Evolutionary conservation across 2,888 invertebrate species (phyloP), one percentile per base, ranked within the genome.

Genomic region (Nematopogon swammerdamellus): DNA sequence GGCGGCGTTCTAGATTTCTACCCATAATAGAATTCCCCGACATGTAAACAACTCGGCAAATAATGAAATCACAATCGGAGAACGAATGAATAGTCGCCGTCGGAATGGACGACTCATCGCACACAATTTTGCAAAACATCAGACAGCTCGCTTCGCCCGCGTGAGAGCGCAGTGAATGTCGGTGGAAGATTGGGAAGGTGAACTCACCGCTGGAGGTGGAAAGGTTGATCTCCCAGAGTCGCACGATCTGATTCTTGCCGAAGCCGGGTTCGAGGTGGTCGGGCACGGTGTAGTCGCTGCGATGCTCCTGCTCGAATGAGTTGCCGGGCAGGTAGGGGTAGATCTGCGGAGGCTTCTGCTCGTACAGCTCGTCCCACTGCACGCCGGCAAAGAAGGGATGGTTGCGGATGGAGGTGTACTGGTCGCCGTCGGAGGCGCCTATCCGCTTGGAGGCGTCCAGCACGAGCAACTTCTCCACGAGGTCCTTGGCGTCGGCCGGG

Each of bases 371-470:
- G 48, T 91, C 89, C 85, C 95, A 97, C 60, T 92, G 85, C 49
- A 95, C 82, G 42, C 85, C 89, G 48, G 82, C 75, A 67, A 97
- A 98, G 71, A 97, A 95, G 19, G 85, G 82, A 76, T 99, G 97
- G 44, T 83, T 79, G 57, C 94, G 87, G 61, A 99, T 88, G 60
- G 90, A 89, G 45, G 86, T 83, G 65, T 96, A 97, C 17, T 76
- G 81, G 49, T 82, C 85, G 54, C 81, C 82, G 65, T 95, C 95
- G 50, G 73, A 74, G 8, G 91, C 89, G 20, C 97, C 97, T 51
- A 98, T 72, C 58, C 98, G 83, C 60, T 91, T 82, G 10, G 75
- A 79, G 8, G 93, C 89, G 57, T 95, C 89, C 54, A 95, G 70
- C 52, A 92, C 92, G 63, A 98, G 77, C 54, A 98, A 81, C 63